A percentile compares a stretch with the other conserved stretches of the same genome.
Conservation (phyloP, 2,797 vertebrate species). For the Danio jaintianensis region DNA sequence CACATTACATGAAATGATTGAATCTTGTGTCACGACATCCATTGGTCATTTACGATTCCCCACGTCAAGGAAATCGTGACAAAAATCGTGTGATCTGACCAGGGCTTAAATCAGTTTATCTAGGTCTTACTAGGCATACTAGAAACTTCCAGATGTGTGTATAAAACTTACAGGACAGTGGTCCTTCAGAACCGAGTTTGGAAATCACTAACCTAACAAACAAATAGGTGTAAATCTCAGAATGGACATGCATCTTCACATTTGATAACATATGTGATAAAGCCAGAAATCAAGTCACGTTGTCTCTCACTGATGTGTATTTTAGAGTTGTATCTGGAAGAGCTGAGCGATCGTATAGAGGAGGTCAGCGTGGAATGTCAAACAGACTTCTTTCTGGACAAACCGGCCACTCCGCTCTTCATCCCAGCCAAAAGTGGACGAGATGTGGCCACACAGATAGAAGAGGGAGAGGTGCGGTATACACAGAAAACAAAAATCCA, state of each 20-base stretch:
- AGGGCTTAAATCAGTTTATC: no score
- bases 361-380: slow-evolving; percentile 85
- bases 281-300: neutral
- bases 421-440: slow-evolving; percentile 90
- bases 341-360: slow-evolving; percentile 81
- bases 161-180: no score
- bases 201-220: no score
- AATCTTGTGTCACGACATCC: no score
- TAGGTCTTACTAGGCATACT: no score
- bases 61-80: no score
- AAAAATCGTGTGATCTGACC: no score
- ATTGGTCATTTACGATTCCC: no score
- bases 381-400: slow-evolving; percentile 92
- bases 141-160: no score
- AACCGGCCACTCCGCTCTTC: slow-evolving; percentile 88
- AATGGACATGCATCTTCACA: neutral
- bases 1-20: no score
- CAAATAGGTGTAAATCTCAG: slow-evolving; percentile 6
- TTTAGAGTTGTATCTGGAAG: slow-evolving; percentile 93
- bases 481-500: neutral
- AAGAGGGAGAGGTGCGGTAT: slow-evolving; percentile 88
- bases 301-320: slow-evolving; percentile 52
- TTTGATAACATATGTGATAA: neutral
- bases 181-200: no score
- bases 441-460: slow-evolving; percentile 90